Evolutionary conservation across 2,113 vertebrate genomes (phyloP), one percentile per base, ranked within the genome.

Genomic region (Dipodomys merriami): DNA sequence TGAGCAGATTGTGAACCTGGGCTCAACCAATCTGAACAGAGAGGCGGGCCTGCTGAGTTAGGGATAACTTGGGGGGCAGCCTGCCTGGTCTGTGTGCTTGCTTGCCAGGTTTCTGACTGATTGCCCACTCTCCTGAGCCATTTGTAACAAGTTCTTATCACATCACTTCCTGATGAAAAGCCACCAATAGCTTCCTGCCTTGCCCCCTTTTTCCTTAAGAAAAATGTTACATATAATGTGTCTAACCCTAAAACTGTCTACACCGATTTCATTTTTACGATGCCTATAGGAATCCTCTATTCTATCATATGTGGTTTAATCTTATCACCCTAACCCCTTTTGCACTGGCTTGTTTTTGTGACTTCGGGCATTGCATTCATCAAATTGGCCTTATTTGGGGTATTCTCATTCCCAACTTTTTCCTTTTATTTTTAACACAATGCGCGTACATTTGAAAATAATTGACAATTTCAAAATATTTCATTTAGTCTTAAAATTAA

Each of bases 141-240:
- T 25, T 22, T n/a, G 44, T 77, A 83, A 65, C 1, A 81, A 33
- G 12, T 15, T 81, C 73, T 90, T 72, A 76, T 46, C 35, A 64
- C 5, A 73, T 84, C n/a, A 87, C 4, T 93, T 93, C 49, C 20
- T 76, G 33, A 33, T 78, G 19, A 78, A 94, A 89, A 92, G 29
- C 2, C 22, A 88, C 60, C 64, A 80, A 27, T 30, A 23, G 7
- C 22, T 93, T 88, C 71, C 29, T 25, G 73, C 64, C 27, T 57
- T 13, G 12, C 12, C 53, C 11, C 53, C 83, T 88, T 49, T 71
- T 13, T 8, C 57, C 94, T 82, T 20, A 88, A 86, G 29, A 53
- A 83, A 90, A 91, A 96, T 74, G 67, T 85, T 73, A 78, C 89
- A 91, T 86, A 88, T 82, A 91, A 74, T 29, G 4, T 76, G 44